Conservation (phyloP, 2,113 vertebrate species). For the Chaetura pelagica region DNA sequence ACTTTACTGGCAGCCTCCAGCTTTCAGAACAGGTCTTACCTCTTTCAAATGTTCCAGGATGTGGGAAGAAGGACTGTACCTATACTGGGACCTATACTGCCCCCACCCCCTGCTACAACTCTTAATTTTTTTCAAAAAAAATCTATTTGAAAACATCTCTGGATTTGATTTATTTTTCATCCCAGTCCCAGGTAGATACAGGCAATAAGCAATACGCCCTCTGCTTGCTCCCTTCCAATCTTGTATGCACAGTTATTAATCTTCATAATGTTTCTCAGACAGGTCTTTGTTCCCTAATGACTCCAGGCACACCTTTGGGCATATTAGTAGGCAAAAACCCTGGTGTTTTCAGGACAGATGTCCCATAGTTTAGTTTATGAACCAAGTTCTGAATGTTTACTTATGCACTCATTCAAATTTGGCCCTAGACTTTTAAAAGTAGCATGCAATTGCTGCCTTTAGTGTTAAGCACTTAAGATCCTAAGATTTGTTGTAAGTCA, state of each 20-base stretch:
- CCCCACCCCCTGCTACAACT: background rate
- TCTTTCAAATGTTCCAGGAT: background rate
- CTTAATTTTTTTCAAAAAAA: conserved; percentile 18
- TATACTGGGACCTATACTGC: background rate
- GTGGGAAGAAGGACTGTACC: background rate
- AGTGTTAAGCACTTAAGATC: background rate
- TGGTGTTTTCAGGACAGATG: conserved; percentile 45
- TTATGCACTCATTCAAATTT: conserved; percentile 29
- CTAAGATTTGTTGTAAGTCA: background rate
- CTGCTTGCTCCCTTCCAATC: conserved; percentile 62
- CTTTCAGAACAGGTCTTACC: background rate
- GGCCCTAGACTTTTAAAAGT: background rate
- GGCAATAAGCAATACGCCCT: conserved; percentile 66
- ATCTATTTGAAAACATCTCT: conserved; percentile 14
- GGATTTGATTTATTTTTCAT: conserved; percentile 64
- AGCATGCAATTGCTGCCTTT: background rate
- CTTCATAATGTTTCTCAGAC: conserved; percentile 67
- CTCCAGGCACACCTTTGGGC: conserved; percentile 54
- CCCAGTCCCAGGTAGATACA: conserved; percentile 41
- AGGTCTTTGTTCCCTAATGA: conserved; percentile 70
- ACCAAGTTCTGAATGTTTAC: conserved; percentile 33
- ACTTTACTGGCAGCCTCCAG: background rate
- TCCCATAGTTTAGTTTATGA: conserved; percentile 42
- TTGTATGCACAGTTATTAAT: conserved; percentile 70
- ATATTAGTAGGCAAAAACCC: conserved; percentile 55